Evolutionary conservation across 2,797 vertebrate genomes (phyloP).

Genomic region (Macrochelys suwanniensis): DNA sequence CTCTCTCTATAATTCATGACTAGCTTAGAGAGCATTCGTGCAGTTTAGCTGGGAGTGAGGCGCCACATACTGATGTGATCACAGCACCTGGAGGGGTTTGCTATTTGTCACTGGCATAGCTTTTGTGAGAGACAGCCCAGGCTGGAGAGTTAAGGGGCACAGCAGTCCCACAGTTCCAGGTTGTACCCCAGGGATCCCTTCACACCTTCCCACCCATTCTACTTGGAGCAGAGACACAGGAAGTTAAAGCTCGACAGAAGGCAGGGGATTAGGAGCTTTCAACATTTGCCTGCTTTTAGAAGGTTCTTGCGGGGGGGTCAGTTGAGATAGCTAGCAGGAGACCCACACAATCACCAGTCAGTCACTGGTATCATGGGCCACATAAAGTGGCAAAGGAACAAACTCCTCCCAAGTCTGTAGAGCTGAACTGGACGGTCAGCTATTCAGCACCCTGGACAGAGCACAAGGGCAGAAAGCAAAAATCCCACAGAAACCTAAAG

Average conservation of each 20-base stretch:
- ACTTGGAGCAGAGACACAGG: neutral
- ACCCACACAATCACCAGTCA: neutral
- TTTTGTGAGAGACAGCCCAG: too few relatives aligned
- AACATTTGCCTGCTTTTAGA: neutral
- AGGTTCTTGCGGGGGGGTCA: neutral
- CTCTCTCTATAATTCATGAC: too few relatives aligned
- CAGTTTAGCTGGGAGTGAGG: too few relatives aligned
- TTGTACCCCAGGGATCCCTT: too few relatives aligned
- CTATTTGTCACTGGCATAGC: too few relatives aligned
- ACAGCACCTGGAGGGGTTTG: too few relatives aligned
- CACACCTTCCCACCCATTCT: neutral
- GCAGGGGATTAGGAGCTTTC: neutral
- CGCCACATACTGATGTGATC: too few relatives aligned
- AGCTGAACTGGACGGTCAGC: neutral
- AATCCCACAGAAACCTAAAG: neutral
- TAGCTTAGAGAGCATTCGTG: too few relatives aligned
- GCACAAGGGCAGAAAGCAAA: neutral
- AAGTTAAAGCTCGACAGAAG: accelerated
- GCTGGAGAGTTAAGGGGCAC: too few relatives aligned
- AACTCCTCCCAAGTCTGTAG: neutral
- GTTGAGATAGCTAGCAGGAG: neutral
- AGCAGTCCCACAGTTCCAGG: too few relatives aligned
- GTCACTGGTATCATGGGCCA: neutral
- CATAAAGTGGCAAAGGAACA: too few relatives aligned
- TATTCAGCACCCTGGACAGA: neutral